Base-by-base conservation (phyloP, 1,140 invertebrate genomes). In the Radopholus similis region DNA sequence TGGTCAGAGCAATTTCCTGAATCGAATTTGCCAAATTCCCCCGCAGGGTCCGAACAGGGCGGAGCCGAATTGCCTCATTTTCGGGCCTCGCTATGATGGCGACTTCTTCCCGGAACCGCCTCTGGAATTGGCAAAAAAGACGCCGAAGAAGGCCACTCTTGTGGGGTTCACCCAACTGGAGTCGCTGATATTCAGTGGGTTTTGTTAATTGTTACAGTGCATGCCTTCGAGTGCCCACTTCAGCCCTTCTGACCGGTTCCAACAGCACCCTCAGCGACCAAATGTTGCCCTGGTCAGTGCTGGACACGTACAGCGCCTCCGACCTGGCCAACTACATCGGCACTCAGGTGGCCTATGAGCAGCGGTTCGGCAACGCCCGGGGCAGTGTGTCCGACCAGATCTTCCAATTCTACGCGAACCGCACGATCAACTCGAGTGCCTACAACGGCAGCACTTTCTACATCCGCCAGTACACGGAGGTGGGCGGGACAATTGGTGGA, bases 21-120 rank as follows among this genome's bases (percentile, higher is more conserved):
- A 37, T 37, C 15, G 3, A 26, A 42, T 13, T 13, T 35, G 4
- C 1, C 4, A 4, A 51, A 51, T 9, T 1, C n/a, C 11, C 35
- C 13, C 9, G 23, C 11, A 34, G 34, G 38, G 11, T 21, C 44
- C 44, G 40, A n/a, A 21, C 30, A 26, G 68, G 68, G 28, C n/a
- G n/a, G n/a, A n/a, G n/a, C n/a, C n/a, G n/a, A 40, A 30, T 44
- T 28, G 23, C 30, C 53, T 51, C 58, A 67, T 73, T 26, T 75
- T 71, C 47, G 72, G 64, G 21, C 69, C 69, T 3, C 44, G 69
- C 18, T 28, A 73, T 6, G 69, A 71, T 28, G 69, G 72, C n/a
- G 71, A 49, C 3, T 71, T 71, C 42, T 73, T 71, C 30, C 70
- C 69, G 15, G 9, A 42, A 9, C 58, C 66, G 35, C 32, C 30